Conservation (phyloP, 2,113 vertebrate species). For the Plecotus auritus region DNA sequence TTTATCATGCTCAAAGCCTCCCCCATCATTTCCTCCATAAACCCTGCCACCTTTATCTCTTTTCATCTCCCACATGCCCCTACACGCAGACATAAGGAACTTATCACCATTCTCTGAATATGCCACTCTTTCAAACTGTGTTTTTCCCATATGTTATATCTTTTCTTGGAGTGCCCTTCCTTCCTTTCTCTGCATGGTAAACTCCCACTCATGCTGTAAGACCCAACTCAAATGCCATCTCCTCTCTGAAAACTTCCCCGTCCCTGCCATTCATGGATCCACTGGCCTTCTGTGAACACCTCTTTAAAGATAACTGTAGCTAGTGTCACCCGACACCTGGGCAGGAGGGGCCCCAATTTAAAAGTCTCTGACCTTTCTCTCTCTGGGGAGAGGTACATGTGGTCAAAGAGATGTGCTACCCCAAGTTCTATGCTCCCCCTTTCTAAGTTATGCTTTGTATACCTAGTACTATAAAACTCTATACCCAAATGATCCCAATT, state of each 20-base stretch:
- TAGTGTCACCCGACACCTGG: not conserved
- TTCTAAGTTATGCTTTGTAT: not conserved
- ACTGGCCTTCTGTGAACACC: not conserved
- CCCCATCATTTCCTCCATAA: not conserved
- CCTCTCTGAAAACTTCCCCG: slow-evolving; percentile 5
- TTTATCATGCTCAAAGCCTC: not conserved
- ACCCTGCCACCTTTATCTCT: slow-evolving; percentile 11
- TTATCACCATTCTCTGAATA: slow-evolving; percentile 55
- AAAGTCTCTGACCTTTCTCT: not conserved
- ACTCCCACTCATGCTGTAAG: slow-evolving; percentile 53
- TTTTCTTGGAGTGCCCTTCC: slow-evolving; percentile 68
- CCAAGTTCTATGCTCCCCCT: not conserved
- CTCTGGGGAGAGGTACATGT: not conserved
- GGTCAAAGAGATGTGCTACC: not conserved
- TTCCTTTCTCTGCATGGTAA: slow-evolving; percentile 42
- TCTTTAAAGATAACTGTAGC: not conserved
- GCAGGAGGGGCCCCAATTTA: not conserved
- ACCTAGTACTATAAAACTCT: not conserved
- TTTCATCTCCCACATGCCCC: slow-evolving; percentile 52
- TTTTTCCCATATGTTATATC: slow-evolving; percentile 68
- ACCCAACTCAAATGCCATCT: slow-evolving; percentile 58
- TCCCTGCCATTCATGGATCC: not conserved
- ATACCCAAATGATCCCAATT: not conserved
- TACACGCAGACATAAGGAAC: slow-evolving; percentile 30
- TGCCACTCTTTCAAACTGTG: slow-evolving; percentile 52